Evolutionary conservation across 2,888 invertebrate species (phyloP).

Genomic region (Napeogenes sylphis): DNA sequence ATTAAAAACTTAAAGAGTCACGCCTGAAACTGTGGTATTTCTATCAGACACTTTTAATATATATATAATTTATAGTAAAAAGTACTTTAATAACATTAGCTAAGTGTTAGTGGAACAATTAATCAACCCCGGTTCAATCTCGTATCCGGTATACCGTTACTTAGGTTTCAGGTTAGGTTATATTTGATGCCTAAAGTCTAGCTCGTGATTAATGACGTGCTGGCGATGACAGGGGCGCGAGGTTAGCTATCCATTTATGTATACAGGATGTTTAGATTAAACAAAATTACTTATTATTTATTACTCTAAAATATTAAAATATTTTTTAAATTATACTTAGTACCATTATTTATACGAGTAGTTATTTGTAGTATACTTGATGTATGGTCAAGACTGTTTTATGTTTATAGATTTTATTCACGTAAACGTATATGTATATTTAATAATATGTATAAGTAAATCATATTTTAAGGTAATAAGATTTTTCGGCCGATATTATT

Average conservation of each 20-base stretch:
- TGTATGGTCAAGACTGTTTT: too few species aligned
- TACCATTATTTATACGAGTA: too few species aligned
- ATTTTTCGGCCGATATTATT: background rate
- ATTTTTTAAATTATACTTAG: too few species aligned
- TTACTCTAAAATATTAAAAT: background rate
- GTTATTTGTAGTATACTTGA: too few species aligned
- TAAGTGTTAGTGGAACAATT: constrained; percentile 22
- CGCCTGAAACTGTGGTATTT: too few species aligned
- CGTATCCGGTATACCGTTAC: constrained; percentile 28
- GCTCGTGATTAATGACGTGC: constrained; percentile 66
- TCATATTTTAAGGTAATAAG: too few species aligned
- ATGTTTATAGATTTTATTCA: too few species aligned
- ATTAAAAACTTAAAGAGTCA: too few species aligned
- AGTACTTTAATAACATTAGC: constrained; percentile 13
- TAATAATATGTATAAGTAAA: too few species aligned
- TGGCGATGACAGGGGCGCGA: constrained; percentile 64
- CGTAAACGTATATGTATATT: too few species aligned
- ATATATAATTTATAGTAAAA: background rate
- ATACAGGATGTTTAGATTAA: constrained; percentile 47
- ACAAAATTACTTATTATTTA: constrained; percentile 30
- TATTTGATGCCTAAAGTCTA: constrained; percentile 54
- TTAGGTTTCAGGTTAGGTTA: constrained; percentile 46
- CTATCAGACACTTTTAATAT: background rate
- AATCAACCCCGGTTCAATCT: constrained; percentile 32
- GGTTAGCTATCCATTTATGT: constrained; percentile 45